Base-by-base conservation (phyloP, 1,140 invertebrate genomes). In the Nasonia vitripennis region DNA sequence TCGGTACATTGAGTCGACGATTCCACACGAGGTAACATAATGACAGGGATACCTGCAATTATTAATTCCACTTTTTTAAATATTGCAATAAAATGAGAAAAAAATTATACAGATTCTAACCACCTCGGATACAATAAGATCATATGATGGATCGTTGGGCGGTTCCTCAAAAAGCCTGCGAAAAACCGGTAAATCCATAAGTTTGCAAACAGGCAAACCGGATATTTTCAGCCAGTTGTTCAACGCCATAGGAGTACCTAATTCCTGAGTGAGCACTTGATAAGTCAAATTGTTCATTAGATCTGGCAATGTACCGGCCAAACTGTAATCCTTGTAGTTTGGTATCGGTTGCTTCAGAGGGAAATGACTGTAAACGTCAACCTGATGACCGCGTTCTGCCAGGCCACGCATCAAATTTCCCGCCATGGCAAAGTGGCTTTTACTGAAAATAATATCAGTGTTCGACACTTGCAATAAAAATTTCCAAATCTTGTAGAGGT, bases 361-460 rank as follows among this genome's bases (percentile, higher is more conserved):
- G 87, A 94, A 94, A 23, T 94, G 91, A 84, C 93, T 94, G 4
- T 95, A 87, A 1, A 95, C 89, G 2, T 94, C 94, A 14, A 95
- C 92, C 82, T 94, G 89, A 87, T 95, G 95, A 17, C 94, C 95
- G 67, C 91, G 89, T 51, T 86, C 86, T 2, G 94, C 95, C 71
- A 95, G 86, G 62, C 91, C 94, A 84, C 93, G 93, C 86, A 94
- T 91, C 75, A 95, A 84, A 0, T 91, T 89, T 20, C 93, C 92
- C 11, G 93, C 93, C 37, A 95, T 91, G 83, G 92, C 91, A 82
- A 92, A 94, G 87, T 95, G 95, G 83, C 95, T 95, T 87, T 92
- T 93, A 0, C 91, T 91, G 4, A 89, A 87, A 5, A 93, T 88
- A 37, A 92, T 93, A 68, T 94, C 91, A 17, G 95, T 86, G n/a